Evolutionary conservation across 2,797 vertebrate species (phyloP).

Genomic region (Uromys caudimaculatus): DNA sequence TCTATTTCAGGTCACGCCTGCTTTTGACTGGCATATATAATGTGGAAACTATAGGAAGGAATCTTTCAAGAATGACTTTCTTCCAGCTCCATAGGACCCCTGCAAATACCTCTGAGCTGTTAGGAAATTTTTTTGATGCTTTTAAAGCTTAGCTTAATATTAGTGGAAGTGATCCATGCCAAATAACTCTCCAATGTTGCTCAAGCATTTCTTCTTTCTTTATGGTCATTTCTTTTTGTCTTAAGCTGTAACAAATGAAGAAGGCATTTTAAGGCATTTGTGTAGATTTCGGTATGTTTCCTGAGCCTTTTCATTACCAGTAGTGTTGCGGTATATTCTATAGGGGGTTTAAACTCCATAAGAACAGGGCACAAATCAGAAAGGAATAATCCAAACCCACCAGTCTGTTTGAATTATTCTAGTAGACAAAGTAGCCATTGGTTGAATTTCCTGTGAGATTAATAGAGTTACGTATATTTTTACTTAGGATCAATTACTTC

Average conservation of each 20-base stretch:
- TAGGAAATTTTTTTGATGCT: neutral
- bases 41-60: neutral
- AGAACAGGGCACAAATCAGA: neutral
- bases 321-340: neutral
- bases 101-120: neutral
- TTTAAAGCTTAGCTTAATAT: neutral
- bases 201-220: neutral
- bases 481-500: neutral
- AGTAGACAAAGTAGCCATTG: neutral
- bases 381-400: neutral
- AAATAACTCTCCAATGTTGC: neutral
- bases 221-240: neutral
- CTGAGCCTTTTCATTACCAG: neutral
- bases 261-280: neutral
- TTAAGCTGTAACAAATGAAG: neutral
- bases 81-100: neutral
- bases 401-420: neutral
- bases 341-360: neutral
- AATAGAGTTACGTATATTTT: neutral
- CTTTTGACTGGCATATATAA: neutral
- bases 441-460: neutral
- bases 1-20: neutral
- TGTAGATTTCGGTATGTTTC: neutral
- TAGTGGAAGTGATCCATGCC: neutral
- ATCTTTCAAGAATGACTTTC: neutral